phyloP scores from a whole-genome alignment of 2,888 invertebrate genomes.

The Deladenus siricidicola region DNA sequence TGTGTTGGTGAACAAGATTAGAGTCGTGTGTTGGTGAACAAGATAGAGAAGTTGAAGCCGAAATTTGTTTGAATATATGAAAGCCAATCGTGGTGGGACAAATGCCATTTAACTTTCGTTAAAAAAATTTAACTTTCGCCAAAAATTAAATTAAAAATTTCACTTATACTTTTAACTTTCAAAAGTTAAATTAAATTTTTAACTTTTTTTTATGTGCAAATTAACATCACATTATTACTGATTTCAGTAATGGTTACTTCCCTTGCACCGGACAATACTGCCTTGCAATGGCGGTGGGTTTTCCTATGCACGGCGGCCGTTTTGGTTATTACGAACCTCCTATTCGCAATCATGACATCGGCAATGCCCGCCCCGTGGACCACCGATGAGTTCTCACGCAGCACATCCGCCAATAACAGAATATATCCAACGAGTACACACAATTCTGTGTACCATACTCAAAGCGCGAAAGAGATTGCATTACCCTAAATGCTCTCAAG shows the following conservation, averaged over 20 bases:
- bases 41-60: neutral
- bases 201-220: neutral
- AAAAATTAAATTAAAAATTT: neutral
- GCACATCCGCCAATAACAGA: constrained; percentile 25
- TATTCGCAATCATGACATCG: constrained; percentile 29
- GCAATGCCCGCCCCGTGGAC: constrained; percentile 38
- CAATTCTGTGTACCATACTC: too few species aligned
- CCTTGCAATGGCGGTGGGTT: constrained; percentile 33
- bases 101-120: neutral
- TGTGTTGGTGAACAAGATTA: too few species aligned
- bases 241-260: constrained; percentile 29
- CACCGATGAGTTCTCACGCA: constrained; percentile 36
- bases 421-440: constrained; percentile 4
- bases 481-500: too few species aligned
- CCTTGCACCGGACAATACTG: constrained; percentile 32
- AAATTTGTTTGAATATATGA: neutral
- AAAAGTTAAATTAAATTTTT: neutral
- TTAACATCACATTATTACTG: constrained; percentile 26
- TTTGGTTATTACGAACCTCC: constrained; percentile 30
- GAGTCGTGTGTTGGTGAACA: neutral
- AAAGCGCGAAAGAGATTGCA: too few species aligned
- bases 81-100: neutral
- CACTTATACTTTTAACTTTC: neutral
- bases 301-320: constrained; percentile 30
- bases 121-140: neutral